Evolutionary conservation across 35 echinoderm and acorn worm genomes (phyloP), one percentile per base, ranked within the genome.

Genomic region (Lytechinus pictus): DNA sequence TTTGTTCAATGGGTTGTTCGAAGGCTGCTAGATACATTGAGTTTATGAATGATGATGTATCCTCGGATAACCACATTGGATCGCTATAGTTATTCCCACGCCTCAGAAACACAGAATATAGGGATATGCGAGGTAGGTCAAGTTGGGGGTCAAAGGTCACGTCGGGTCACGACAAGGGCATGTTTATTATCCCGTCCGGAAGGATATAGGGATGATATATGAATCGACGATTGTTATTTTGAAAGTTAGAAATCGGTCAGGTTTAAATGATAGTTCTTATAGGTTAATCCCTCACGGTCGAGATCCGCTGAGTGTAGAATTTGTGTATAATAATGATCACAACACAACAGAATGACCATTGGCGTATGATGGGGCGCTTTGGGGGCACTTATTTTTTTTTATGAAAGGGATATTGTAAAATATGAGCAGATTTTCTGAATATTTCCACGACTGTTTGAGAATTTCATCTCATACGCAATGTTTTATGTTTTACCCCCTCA

Each of bases 31-130:
- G 66, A 79, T 79, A 79, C 19, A n/a, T 79, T 24, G 66, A 79
- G 66, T 79, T 79, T 79, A 79, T 79, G 66, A 79, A 79, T 79
- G 66, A 79, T 79, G 16, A 79, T 79, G n/a, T n/a, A 79, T 79
- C 66, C 66, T 79, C 66, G 66, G 66, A 79, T 79, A 79, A 79
- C 66, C 19, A 5, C 16, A 24, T 79, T n/a, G 66, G 66, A n/a
- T 79, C 66, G 6, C 19, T 24, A 79, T 79, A 5, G 33, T 24
- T 79, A 79, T 79, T 79, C 66, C 66, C 66, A 79, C 66, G 66
- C 66, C 66, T 79, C 66, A 79, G 12, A 79, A n/a, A 79, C 66
- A n/a, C 66, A n/a, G 66, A 79, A 24, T 16, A 79, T 79, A 8
- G 16, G 21, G 4, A 79, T 79, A 44, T 44, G n/a, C 66, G 19